Evolutionary conservation across 2,113 vertebrate species (phyloP).

Genomic region (Spea bombifrons): DNA sequence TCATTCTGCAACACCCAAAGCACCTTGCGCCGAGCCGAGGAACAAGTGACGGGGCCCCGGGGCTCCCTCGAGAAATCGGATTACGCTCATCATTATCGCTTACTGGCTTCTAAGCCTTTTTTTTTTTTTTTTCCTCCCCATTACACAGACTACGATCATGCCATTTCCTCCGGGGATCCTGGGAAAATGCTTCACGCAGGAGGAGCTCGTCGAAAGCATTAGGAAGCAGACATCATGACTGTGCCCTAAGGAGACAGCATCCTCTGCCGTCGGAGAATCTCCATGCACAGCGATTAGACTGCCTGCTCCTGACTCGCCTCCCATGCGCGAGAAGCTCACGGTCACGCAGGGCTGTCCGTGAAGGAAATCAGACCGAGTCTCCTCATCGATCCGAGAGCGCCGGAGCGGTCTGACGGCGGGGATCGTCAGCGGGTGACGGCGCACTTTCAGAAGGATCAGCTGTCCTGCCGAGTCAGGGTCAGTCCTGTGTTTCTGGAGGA

Average conservation of each 20-base stretch:
- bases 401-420: not conserved
- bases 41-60: not conserved
- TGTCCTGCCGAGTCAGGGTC: too few relatives aligned
- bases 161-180: not conserved
- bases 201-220: not conserved
- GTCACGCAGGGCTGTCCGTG: not conserved
- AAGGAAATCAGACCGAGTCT: not conserved
- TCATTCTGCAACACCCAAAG: conserved; percentile 4
- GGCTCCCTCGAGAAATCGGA: conserved; percentile 8
- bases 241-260: not conserved
- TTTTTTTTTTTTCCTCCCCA: not conserved
- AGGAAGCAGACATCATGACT: not conserved
- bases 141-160: not conserved
- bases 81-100: not conserved
- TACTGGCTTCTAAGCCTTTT: not conserved
- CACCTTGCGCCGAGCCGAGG: not conserved
- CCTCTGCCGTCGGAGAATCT: not conserved
- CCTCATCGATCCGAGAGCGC: too few relatives aligned
- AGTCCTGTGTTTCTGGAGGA: too few relatives aligned
- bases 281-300: not conserved
- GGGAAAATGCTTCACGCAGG: not conserved
- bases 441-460: too few relatives aligned
- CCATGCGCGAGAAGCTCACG: not conserved
- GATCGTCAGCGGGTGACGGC: too few relatives aligned
- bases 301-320: not conserved